phyloP scores from a whole-genome alignment of 2,888 invertebrate species.

The Spicauda simplicius region DNA sequence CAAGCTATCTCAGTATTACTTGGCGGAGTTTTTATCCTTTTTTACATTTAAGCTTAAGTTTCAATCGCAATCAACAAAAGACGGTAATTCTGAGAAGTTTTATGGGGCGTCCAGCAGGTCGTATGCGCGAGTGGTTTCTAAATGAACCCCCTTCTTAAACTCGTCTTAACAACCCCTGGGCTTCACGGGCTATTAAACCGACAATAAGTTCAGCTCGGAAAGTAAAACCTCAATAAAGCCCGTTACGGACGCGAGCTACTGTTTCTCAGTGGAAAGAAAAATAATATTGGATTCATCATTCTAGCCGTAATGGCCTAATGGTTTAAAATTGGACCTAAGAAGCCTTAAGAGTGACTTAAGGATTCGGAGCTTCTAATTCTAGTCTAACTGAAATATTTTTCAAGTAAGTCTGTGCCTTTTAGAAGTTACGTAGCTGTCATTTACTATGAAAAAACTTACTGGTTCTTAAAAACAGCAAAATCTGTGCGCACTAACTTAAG shows the following conservation, averaged over 20 bases:
- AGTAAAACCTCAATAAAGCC: slow-evolving; percentile 15
- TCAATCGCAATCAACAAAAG: slow-evolving; percentile 38
- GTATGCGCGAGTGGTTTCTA: slow-evolving; percentile 48
- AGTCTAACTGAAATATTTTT: no score
- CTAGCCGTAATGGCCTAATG: no score
- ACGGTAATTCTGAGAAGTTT: slow-evolving; percentile 7
- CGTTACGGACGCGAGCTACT: background rate
- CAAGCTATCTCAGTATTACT: background rate
- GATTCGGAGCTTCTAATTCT: no score
- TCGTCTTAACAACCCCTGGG: slow-evolving; percentile 51
- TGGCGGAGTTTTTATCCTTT: background rate
- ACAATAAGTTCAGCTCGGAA: slow-evolving; percentile 53
- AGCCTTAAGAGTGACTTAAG: no score
- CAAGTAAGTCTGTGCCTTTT: no score
- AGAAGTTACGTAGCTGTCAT: no score
- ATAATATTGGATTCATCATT: no score
- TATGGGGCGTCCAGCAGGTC: slow-evolving; percentile 50
- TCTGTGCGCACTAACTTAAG: no score
- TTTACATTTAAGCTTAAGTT: slow-evolving; percentile 1
- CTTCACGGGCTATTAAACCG: slow-evolving; percentile 62
- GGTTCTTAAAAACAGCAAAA: no score
- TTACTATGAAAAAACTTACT: no score
- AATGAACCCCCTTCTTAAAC: slow-evolving; percentile 56
- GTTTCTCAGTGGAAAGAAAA: background rate
- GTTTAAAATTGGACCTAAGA: no score